Evolutionary conservation across 1,140 invertebrate species (phyloP), one percentile per base, ranked within the genome.

Genomic region (Diabrotica undecimpunctata): DNA sequence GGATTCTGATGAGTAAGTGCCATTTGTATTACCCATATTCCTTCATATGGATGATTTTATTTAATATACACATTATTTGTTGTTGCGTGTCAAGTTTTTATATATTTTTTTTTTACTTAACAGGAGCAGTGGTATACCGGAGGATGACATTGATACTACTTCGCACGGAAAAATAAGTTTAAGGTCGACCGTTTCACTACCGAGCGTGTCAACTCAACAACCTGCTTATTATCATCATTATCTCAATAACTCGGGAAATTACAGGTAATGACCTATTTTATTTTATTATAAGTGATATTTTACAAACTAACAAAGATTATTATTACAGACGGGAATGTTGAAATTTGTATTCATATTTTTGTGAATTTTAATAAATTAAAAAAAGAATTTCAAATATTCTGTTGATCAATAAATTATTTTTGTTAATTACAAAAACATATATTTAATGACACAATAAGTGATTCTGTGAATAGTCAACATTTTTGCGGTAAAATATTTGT

Each of bases 121-220:
- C 68, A 84, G 84, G 78, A 85, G 85, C 78, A 83, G 85, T 78
- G 82, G 84, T 66, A 82, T 84, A 68, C 79, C 81, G 61, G 84
- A 85, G 62, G 84, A 85, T 66, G 83, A 82, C 60, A 83, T 85
- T 66, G 74, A 78, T 38, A 83, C 84, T 9, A 12, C 69, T 50
- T 65, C 57, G 36, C 68, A 71, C 52, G 66, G 14, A n/a, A 66
- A 67, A 66, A 53, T 65, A 38, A 68, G 64, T 55, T 66, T 73
- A 65, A 69, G 72, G 54, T 75, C 75, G 14, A 76, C 74, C 7
- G 63, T 73, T 51, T 78, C 76, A 9, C 61, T 78, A 35, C 76
- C 76, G 8, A 64, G 64, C 50, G 74, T 75, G 6, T 71, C 71
- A 36, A 62, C 64, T n/a, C 65, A 63, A 7, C 58, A 66, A 14